Percentiles rank a stretch among this genome's conserved stretches.
These are phyloP conservation scores for Amaurobius ferox DNA, from an alignment of 2,888 invertebrate genomes.

Conservation along the genomic window DNA sequence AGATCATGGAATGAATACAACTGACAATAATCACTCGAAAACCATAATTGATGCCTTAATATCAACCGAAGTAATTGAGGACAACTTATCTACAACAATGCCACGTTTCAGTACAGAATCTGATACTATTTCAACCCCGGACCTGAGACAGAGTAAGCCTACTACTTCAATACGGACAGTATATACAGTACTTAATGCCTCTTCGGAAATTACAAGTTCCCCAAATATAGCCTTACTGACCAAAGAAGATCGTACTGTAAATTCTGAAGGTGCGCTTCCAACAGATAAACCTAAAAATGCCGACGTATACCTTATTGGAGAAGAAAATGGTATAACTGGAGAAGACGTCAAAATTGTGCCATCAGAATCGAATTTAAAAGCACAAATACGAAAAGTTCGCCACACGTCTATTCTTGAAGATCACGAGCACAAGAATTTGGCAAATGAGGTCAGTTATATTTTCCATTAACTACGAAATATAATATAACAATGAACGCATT, in stretches of 20 bases:
- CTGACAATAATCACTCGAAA: background rate
- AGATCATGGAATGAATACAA: background rate
- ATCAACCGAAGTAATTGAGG: background rate
- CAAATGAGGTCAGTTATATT: constrained; percentile 4
- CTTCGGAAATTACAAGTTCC: background rate
- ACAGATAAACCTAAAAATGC: background rate
- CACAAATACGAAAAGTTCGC: background rate
- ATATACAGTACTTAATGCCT: background rate
- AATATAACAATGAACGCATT: too few relatives aligned
- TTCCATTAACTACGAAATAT: background rate
- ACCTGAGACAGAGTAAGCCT: too few relatives aligned
- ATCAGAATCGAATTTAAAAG: too few relatives aligned
- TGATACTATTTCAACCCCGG: too few relatives aligned
- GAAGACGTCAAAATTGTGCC: background rate
- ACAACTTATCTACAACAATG: background rate
- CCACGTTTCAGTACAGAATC: too few relatives aligned
- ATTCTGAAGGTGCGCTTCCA: background rate
- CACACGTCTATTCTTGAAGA: background rate
- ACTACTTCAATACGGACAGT: background rate
- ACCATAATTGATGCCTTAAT: background rate
- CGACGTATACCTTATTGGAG: background rate
- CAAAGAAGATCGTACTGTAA: too few relatives aligned
- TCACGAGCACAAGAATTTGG: constrained; percentile 8
- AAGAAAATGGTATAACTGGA: too few relatives aligned
- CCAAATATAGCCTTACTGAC: too few relatives aligned